These are phyloP conservation scores for Collichthys lucidus DNA, from an alignment of 2,113 vertebrate species.

Conservation along the genomic window DNA sequence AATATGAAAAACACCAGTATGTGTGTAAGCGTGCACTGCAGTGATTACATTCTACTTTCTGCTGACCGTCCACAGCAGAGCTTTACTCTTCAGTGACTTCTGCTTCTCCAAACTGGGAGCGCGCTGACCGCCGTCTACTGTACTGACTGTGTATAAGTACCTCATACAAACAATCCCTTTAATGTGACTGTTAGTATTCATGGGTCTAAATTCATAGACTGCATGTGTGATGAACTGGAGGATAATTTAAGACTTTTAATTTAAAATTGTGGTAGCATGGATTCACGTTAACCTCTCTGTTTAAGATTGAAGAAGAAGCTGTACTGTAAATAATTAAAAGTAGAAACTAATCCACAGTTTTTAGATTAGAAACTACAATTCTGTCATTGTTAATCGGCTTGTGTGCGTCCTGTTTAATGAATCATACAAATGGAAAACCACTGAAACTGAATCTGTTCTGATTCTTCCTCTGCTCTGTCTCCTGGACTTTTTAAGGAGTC, in stretches of 20 bases:
- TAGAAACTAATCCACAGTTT: not conserved
- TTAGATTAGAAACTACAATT: not conserved
- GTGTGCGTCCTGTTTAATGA: not conserved
- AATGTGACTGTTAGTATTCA: not conserved
- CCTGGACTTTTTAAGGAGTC: constrained; percentile 85
- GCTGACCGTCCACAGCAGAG: too few species aligned
- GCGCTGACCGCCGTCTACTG: too few species aligned
- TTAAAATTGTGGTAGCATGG: not conserved
- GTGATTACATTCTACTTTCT: too few species aligned
- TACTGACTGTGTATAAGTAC: too few species aligned
- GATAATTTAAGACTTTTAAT: not conserved
- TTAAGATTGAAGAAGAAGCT: not conserved
- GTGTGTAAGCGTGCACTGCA: too few species aligned
- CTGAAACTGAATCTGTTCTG: not conserved
- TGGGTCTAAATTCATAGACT: not conserved
- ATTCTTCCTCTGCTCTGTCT: constrained; percentile 22
- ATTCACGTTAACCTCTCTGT: not conserved
- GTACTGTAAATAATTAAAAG: not conserved
- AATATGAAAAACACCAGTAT: too few species aligned
- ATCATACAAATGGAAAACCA: not conserved
- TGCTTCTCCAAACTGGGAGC: too few species aligned
- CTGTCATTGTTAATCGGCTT: constrained; percentile 5
- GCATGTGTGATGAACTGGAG: constrained; percentile 31
- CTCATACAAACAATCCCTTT: too few species aligned
- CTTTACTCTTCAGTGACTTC: too few species aligned